These are phyloP conservation scores for Sphenodon punctatus DNA, from an alignment of 2,797 vertebrate genomes.

Conservation along the genomic window DNA sequence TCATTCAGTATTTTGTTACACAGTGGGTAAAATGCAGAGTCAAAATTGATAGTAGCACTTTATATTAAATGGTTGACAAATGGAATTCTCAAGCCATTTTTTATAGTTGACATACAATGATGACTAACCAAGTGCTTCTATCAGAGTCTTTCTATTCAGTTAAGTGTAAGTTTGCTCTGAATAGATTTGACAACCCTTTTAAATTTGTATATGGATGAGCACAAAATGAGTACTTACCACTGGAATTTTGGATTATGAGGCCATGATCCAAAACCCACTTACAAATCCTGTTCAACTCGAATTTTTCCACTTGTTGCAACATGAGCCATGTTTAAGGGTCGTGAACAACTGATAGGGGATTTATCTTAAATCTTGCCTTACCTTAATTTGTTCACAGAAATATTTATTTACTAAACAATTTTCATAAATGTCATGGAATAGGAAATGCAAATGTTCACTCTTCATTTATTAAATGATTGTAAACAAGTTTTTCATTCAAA, in stretches of 20 bases:
- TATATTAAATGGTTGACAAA: conserved; percentile 77
- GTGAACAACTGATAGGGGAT: conserved; percentile 70
- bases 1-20: conserved; percentile 43
- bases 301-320: conserved; percentile 68
- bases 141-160: conserved; percentile 70
- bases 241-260: conserved; percentile 73
- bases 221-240: conserved; percentile 68
- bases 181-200: conserved; percentile 55
- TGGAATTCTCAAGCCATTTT: conserved; percentile 80
- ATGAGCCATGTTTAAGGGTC: conserved; percentile 71
- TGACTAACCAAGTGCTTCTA: conserved; percentile 77
- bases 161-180: conserved; percentile 66
- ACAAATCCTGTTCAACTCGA: conserved; percentile 49
- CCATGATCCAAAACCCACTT: conserved; percentile 58
- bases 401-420: conserved; percentile 80
- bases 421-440: conserved; percentile 75
- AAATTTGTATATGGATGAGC: conserved; percentile 66
- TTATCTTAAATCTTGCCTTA: conserved; percentile 80
- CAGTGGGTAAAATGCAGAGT: conserved; percentile 18
- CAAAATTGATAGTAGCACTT: conserved; percentile 80
- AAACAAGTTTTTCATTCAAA: conserved; percentile 84
- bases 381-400: conserved; percentile 77
- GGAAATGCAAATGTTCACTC: conserved; percentile 75
- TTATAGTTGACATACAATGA: conserved; percentile 77
- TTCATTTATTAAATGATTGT: conserved; percentile 82